Conservation (phyloP, 2,888 invertebrate genomes). For the Brenthis daphne region DNA sequence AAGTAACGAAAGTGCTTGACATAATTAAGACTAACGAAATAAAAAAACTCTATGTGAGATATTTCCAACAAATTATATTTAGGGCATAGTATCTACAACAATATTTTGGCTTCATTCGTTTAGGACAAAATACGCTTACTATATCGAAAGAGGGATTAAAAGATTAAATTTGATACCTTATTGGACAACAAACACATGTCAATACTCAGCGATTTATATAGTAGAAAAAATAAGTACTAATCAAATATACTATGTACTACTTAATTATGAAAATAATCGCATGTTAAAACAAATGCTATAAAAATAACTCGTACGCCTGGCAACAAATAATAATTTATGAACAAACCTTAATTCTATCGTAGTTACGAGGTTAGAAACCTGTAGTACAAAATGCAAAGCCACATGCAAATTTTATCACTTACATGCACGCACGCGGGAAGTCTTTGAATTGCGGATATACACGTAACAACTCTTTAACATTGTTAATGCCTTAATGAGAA, state of each 20-base stretch:
- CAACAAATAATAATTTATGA: slow-evolving; percentile 26
- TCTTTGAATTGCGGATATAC: slow-evolving; percentile 28
- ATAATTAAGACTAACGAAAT: too few species aligned
- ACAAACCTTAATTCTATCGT: slow-evolving; percentile 25
- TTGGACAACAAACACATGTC: slow-evolving; percentile 13
- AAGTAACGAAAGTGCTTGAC: too few species aligned
- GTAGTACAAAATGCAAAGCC: slow-evolving; percentile 37
- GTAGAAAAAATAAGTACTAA: not conserved
- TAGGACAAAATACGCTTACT: not conserved
- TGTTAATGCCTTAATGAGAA: not conserved
- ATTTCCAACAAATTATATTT: not conserved
- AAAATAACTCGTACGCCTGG: slow-evolving; percentile 6
- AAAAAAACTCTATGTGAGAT: not conserved
- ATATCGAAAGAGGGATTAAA: slow-evolving; percentile 27
- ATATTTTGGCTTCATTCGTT: slow-evolving; percentile 10
- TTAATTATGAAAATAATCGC: not conserved
- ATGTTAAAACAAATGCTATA: not conserved
- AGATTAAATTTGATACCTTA: slow-evolving; percentile 26
- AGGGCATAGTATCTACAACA: not conserved
- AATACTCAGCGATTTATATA: slow-evolving; percentile 1
- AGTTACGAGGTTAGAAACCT: slow-evolving; percentile 29
- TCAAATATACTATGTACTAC: not conserved
- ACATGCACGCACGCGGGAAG: slow-evolving; percentile 33
- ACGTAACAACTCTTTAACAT: slow-evolving; percentile 20
- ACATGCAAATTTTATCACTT: slow-evolving; percentile 39